Conservation (phyloP, 2,888 invertebrate species). For the Drosophila yooni region DNA sequence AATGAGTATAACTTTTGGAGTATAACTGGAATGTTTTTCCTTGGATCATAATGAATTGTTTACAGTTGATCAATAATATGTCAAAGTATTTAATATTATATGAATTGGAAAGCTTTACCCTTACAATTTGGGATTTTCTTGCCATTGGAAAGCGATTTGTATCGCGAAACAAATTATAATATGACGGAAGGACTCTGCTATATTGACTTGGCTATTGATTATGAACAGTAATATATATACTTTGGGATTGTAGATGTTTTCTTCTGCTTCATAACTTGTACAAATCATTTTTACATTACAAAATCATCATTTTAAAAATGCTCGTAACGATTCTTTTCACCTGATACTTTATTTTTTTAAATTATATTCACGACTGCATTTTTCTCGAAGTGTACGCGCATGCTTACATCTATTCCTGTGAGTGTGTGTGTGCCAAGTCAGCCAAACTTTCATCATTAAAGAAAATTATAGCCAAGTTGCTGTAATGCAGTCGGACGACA, state of each 20-base stretch:
- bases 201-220: no score
- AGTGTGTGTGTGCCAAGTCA: constrained; percentile 48
- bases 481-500: constrained; percentile 61
- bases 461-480: constrained; percentile 80
- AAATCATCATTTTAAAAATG: not conserved
- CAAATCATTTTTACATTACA: not conserved
- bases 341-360: not conserved
- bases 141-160: not conserved
- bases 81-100: not conserved
- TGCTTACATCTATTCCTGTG: constrained; percentile 3
- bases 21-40: no score
- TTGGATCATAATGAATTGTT: not conserved
- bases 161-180: no score
- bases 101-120: not conserved
- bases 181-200: no score
- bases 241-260: not conserved
- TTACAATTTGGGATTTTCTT: fast-evolving
- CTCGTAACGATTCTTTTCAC: not conserved
- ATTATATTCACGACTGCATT: not conserved
- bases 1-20: not conserved
- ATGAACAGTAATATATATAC: not conserved
- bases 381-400: constrained; percentile 3
- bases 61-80: not conserved
- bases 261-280: not conserved
- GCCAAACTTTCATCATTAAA: constrained; percentile 81